Evolutionary conservation across 2,113 vertebrate genomes (phyloP).

Genomic region (Phasianus colchicus): DNA sequence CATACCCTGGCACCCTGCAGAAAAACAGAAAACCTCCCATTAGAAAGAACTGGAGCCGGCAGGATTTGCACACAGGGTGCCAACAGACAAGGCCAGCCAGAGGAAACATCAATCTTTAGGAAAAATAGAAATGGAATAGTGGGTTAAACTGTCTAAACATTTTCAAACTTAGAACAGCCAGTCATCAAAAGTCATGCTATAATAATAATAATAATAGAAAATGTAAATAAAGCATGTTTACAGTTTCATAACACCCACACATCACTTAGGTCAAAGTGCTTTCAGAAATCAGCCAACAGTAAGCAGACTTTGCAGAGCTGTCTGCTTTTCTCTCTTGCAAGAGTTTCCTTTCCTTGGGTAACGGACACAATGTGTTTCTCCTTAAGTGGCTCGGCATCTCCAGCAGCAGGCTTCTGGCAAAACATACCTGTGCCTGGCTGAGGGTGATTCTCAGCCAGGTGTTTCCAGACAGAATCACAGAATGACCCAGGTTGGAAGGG

Average conservation of each 20-base stretch:
- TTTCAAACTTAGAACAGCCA: not conserved
- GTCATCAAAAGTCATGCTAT: slow-evolving; percentile 28
- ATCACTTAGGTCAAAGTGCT: slow-evolving; percentile 1
- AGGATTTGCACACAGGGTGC: not conserved
- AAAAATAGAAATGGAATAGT: not conserved
- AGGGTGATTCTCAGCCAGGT: not conserved
- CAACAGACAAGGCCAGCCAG: not conserved
- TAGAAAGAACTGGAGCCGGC: not conserved
- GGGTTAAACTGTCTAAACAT: slow-evolving; percentile 6
- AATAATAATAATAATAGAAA: slow-evolving; percentile 32
- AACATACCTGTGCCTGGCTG: not conserved
- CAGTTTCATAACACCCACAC: slow-evolving; percentile 14
- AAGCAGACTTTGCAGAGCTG: not conserved
- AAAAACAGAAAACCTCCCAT: not conserved
- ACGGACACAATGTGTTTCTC: not conserved
- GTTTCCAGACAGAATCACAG: not conserved
- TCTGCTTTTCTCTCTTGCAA: not conserved
- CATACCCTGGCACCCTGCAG: slow-evolving; percentile 88
- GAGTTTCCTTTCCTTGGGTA: slow-evolving; percentile 3
- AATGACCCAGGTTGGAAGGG: too few relatives aligned
- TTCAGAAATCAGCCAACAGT: slow-evolving; percentile 6
- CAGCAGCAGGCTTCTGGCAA: not conserved
- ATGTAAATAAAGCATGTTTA: slow-evolving; percentile 50
- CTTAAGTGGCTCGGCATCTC: not conserved
- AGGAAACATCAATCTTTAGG: not conserved